Percentiles rank a stretch among this genome's conserved stretches.
phyloP scores from a whole-genome alignment of 64 coral and sea anemone species.

The Porites australiensis region DNA sequence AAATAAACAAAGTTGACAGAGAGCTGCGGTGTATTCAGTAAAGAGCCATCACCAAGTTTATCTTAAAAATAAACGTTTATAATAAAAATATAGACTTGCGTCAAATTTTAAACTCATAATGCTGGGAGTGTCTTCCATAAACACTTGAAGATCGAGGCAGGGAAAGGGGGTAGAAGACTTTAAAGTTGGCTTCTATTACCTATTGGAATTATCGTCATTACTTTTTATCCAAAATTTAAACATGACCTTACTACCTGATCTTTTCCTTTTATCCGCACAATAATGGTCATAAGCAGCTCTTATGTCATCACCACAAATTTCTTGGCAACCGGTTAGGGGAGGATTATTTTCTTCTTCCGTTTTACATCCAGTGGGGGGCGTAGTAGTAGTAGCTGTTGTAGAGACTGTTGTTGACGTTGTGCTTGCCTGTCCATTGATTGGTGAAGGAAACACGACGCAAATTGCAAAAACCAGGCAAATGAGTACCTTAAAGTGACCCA shows the following conservation, averaged over 20 bases:
- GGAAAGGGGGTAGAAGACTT: no score
- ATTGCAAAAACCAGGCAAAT: background rate
- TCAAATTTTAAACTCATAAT: no score
- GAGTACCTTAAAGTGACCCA: constrained; percentile 7
- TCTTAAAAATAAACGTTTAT: no score
- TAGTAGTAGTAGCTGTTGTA: background rate
- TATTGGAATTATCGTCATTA: no score
- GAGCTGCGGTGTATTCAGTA: no score
- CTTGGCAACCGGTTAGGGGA: background rate
- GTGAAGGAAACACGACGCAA: background rate
- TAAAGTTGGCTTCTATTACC: no score
- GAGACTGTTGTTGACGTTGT: background rate
- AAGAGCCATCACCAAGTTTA: no score
- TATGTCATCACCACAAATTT: background rate
- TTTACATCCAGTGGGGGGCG: background rate
- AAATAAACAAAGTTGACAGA: no score
- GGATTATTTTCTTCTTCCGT: background rate
- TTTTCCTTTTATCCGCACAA: background rate
- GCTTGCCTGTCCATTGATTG: background rate
- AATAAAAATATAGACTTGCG: no score
- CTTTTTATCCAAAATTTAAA: no score
- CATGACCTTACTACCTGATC: background rate
- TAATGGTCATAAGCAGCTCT: background rate
- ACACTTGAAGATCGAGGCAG: no score
- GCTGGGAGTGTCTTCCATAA: no score